These are phyloP conservation scores for Sepioteuthis lessoniana DNA, from an alignment of 2,888 invertebrate genomes.

Conservation along the genomic window DNA sequence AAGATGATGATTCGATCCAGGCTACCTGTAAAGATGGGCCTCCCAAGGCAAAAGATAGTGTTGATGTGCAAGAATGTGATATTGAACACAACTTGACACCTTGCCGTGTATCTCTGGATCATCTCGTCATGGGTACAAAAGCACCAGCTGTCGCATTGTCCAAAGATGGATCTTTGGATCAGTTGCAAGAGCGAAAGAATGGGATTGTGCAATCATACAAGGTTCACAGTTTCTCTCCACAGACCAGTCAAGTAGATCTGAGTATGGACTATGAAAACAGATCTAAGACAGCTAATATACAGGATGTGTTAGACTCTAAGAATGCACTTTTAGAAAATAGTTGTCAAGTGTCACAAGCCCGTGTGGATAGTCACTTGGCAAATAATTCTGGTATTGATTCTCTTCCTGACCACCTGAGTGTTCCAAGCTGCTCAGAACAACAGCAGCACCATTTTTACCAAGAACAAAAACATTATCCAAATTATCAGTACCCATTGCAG, in stretches of 20 bases:
- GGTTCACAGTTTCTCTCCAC: not conserved
- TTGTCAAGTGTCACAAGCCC: not conserved
- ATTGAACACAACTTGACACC: slow-evolving; percentile 23
- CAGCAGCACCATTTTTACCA: not conserved
- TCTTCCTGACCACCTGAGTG: not conserved
- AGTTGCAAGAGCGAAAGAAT: slow-evolving; percentile 25
- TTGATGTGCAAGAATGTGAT: not conserved
- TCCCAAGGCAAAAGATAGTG: not conserved
- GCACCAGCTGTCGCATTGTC: not conserved
- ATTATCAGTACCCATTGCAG: not conserved
- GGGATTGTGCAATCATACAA: slow-evolving; percentile 36
- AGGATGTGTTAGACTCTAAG: slow-evolving; percentile 24
- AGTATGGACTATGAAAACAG: not conserved
- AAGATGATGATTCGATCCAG: not conserved
- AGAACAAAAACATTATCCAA: slow-evolving; percentile 36
- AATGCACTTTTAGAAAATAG: slow-evolving; percentile 8
- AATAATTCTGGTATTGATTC: not conserved
- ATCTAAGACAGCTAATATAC: not conserved
- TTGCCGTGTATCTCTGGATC: slow-evolving; percentile 34
- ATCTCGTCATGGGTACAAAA: slow-evolving; percentile 37
- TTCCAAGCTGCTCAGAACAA: slow-evolving; percentile 35
- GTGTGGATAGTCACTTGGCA: slow-evolving; percentile 24
- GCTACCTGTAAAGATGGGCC: not conserved
- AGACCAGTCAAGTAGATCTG: not conserved
- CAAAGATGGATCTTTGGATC: not conserved